phyloP scores from a whole-genome alignment of 2,113 vertebrate species.

The Choloepus hoffmanni region DNA sequence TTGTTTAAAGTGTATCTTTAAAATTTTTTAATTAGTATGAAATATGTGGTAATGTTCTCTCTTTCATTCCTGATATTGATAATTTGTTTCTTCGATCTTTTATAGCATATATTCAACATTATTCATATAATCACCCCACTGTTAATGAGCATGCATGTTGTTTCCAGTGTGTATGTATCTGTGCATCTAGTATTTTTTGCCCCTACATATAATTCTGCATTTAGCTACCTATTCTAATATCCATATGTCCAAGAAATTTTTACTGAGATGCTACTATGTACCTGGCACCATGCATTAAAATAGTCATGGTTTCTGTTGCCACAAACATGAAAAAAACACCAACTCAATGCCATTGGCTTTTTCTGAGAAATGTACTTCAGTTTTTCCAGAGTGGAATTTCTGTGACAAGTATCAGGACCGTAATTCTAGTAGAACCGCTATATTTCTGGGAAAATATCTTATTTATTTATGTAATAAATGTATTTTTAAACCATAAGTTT shows the following conservation, averaged over 20 bases:
- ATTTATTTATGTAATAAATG: slow-evolving; percentile 11
- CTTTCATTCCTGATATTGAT: too few species aligned
- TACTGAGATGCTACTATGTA: neutral
- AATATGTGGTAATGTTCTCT: neutral
- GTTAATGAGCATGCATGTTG: neutral
- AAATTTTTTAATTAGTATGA: neutral
- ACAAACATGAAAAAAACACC: neutral
- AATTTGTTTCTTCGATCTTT: neutral
- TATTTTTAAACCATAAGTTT: neutral
- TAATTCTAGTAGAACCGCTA: neutral
- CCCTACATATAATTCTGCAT: neutral
- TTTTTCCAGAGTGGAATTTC: slow-evolving; percentile 13
- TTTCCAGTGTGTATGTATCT: neutral
- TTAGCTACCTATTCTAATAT: neutral
- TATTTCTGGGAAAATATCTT: neutral
- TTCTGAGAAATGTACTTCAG: slow-evolving; percentile 39
- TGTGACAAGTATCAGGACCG: neutral
- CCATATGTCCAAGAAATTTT: neutral
- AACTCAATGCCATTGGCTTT: neutral
- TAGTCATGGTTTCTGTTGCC: neutral
- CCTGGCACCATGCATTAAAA: neutral
- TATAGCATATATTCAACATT: neutral
- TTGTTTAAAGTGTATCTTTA: neutral
- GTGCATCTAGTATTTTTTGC: neutral
- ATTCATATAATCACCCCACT: neutral